Percentiles rank a stretch among this genome's conserved stretches.
phyloP scores from a whole-genome alignment of 2,888 invertebrate species.

The Himalopsyche kuldschensis region DNA sequence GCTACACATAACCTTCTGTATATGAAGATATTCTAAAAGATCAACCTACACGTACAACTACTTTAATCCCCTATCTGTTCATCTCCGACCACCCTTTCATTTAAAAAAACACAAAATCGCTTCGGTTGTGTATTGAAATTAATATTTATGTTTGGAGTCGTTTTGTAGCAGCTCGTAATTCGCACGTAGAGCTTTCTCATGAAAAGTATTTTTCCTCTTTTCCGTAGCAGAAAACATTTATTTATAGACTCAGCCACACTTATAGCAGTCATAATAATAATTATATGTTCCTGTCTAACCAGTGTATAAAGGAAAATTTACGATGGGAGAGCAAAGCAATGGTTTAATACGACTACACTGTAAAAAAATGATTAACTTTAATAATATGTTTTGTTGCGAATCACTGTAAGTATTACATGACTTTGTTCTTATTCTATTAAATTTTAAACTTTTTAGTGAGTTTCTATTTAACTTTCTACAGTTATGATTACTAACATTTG shows the following conservation, averaged over 20 bases:
- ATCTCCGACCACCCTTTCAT: not conserved
- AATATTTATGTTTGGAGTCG: not conserved
- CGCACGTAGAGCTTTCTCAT: not conserved
- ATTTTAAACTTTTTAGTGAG: too few species aligned
- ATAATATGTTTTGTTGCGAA: too few species aligned
- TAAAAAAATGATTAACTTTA: too few species aligned
- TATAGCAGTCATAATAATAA: constrained; percentile 13
- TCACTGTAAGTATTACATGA: too few species aligned
- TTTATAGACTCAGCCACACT: constrained; percentile 2
- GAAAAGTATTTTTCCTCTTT: not conserved
- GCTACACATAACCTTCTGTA: too few species aligned
- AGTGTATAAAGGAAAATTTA: not conserved
- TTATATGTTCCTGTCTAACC: not conserved
- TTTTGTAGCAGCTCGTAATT: not conserved
- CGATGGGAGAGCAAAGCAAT: not conserved
- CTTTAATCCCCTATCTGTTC: not conserved
- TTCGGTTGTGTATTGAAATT: not conserved
- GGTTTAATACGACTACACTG: too few species aligned
- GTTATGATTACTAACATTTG: too few species aligned
- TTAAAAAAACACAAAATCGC: not conserved
- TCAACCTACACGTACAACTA: too few species aligned
- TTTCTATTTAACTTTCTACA: too few species aligned
- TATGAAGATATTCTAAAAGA: too few species aligned
- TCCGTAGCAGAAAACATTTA: not conserved
- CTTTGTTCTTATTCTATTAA: too few species aligned